Percentiles rank a stretch among this genome's conserved stretches.
Conservation (phyloP, 64 coral and sea anemone genomes). For the Montipora efflorescens region DNA sequence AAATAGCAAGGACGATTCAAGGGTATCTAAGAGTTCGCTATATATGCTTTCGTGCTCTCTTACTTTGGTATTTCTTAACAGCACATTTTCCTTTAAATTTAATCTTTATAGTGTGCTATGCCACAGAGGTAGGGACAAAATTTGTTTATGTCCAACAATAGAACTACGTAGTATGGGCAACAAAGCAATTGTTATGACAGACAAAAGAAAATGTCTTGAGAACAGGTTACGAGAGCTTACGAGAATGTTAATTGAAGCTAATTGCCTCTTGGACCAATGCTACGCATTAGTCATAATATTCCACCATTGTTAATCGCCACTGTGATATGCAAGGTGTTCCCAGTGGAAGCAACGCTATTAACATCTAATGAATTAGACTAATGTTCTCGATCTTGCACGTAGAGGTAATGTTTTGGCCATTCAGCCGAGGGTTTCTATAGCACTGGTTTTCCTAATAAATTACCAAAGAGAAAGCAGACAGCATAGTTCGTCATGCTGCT, state of each 20-base stretch:
- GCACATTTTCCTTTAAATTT: too few species aligned
- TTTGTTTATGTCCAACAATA: not conserved
- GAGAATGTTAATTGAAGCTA: not conserved
- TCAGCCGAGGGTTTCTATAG: slow-evolving; percentile 18
- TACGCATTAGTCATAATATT: not conserved
- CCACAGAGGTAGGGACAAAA: too few species aligned
- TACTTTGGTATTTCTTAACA: too few species aligned
- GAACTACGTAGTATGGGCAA: not conserved
- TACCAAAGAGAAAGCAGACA: not conserved
- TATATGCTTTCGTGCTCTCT: too few species aligned
- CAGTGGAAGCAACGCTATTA: not conserved
- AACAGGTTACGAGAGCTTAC: not conserved
- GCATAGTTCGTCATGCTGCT: slow-evolving; percentile 55
- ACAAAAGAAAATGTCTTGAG: not conserved
- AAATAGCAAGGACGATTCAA: too few species aligned
- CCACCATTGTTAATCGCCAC: not conserved
- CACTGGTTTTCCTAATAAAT: not conserved
- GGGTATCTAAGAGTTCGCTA: too few species aligned
- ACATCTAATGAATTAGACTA: too few species aligned
- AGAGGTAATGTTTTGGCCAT: too few species aligned
- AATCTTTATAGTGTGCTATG: too few species aligned
- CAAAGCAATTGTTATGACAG: not conserved
- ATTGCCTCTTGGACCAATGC: not conserved
- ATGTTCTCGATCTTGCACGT: too few species aligned
- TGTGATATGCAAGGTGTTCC: not conserved